Percentiles rank a stretch among this genome's conserved stretches.
Evolutionary conservation across 2,888 invertebrate species (phyloP).

Genomic region (Rhimphoctona megacephalus): DNA sequence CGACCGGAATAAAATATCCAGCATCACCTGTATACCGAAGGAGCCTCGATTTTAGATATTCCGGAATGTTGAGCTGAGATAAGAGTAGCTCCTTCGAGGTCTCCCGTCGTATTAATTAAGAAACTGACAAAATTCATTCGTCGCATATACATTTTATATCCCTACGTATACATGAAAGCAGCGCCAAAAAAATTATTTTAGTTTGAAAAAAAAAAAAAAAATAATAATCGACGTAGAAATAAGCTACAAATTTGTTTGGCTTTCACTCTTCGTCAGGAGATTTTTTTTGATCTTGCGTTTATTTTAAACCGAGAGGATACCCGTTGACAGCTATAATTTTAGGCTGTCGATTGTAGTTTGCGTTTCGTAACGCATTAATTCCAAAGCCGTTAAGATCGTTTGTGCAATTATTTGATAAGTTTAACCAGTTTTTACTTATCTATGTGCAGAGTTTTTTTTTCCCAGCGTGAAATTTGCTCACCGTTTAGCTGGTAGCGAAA

Average conservation of each 20-base stretch:
- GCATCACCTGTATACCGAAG: conserved; percentile 47
- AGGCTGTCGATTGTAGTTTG: conserved; percentile 35
- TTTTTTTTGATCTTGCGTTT: background rate
- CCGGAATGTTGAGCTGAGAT: conserved; percentile 44
- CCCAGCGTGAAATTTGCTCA: background rate
- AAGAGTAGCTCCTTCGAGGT: conserved; percentile 15
- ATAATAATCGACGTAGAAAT: conserved; percentile 1
- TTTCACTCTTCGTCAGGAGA: conserved; percentile 32
- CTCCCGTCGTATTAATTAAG: conserved; percentile 52
- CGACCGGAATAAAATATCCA: conserved; percentile 32
- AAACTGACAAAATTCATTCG: conserved; percentile 40
- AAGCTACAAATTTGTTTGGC: conserved; percentile 2
- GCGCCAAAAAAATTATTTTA: background rate
- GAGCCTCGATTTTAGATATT: conserved; percentile 39
- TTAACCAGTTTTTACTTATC: conserved; percentile 8
- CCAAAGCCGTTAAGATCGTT: background rate
- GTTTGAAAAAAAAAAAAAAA: background rate
- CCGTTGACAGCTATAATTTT: conserved; percentile 37
- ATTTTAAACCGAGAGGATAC: background rate
- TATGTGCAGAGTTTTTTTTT: background rate
- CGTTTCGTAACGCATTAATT: conserved; percentile 20
- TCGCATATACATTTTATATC: background rate
- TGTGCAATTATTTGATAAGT: conserved; percentile 15
- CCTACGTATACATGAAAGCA: background rate
- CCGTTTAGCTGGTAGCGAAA: background rate